A percentile compares a stretch with the other conserved stretches of the same genome.
Evolutionary conservation across 1,140 invertebrate genomes (phyloP).

Genomic region (Nylanderia fulva): DNA sequence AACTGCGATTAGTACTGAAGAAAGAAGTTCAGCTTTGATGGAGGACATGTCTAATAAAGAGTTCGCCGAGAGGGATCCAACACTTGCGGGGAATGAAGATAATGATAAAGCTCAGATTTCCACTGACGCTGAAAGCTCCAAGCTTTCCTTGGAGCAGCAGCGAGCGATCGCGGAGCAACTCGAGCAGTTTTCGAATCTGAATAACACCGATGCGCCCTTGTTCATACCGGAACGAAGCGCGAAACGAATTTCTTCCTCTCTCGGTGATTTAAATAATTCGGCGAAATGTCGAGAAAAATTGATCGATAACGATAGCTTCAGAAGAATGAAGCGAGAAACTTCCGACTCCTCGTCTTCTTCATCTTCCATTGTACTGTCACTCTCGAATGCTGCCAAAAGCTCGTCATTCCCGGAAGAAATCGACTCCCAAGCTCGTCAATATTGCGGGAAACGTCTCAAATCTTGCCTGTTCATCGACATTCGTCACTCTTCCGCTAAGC

Average conservation of each 20-base stretch:
- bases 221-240: conserved; percentile 74
- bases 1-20: neutral
- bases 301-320: neutral
- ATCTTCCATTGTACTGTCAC: conserved; percentile 32
- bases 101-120: neutral
- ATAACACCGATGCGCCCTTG: conserved; percentile 78
- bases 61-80: neutral
- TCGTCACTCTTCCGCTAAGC: conserved; percentile 20
- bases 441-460: conserved; percentile 2
- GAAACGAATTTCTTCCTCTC: too few species aligned
- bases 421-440: neutral
- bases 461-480: conserved; percentile 25
- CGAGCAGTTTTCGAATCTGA: conserved; percentile 87
- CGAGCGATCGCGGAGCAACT: conserved; percentile 87
- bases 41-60: neutral
- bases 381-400: conserved; percentile 19
- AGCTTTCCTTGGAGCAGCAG: conserved; percentile 86
- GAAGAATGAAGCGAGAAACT: neutral
- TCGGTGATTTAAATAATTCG: too few species aligned
- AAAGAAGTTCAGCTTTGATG: conserved; percentile 60
- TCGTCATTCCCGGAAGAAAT: neutral
- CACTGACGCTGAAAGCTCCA: conserved; percentile 54
- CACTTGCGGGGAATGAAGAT: neutral
- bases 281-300: neutral
- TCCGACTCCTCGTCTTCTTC: neutral